A percentile compares a stretch with the other conserved stretches of the same genome.
These are phyloP conservation scores for Dolichomitus sp. DNA, from an alignment of 2,888 invertebrate genomes.

Conservation along the genomic window DNA sequence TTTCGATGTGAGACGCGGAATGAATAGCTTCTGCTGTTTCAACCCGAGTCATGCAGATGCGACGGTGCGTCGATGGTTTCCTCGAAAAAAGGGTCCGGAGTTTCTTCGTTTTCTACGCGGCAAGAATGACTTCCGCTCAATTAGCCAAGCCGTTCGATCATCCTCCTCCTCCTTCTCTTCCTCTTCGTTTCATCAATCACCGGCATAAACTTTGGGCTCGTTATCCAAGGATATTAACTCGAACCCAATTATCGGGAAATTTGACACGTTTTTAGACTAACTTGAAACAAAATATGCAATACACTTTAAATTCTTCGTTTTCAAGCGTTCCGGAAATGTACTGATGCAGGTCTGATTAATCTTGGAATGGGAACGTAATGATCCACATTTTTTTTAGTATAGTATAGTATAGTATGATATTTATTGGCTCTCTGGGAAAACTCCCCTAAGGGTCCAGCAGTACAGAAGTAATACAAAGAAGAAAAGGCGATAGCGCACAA, in stretches of 20 bases:
- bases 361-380: background rate
- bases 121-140: slow-evolving; percentile 70
- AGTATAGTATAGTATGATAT: too few species aligned
- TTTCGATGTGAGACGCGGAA: slow-evolving; percentile 16
- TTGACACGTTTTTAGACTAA: slow-evolving; percentile 22
- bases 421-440: too few species aligned
- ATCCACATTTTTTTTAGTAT: too few species aligned
- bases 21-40: slow-evolving; percentile 39
- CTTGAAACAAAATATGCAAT: slow-evolving; percentile 3
- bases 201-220: slow-evolving; percentile 59
- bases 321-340: background rate
- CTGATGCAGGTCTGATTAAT: background rate
- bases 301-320: background rate
- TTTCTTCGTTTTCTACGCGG: slow-evolving; percentile 41
- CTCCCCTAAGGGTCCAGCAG: too few species aligned
- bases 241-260: slow-evolving; percentile 58
- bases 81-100: slow-evolving; percentile 48
- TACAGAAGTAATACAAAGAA: too few species aligned
- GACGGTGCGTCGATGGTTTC: slow-evolving; percentile 50
- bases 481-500: too few species aligned
- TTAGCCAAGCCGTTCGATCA: slow-evolving; percentile 70
- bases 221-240: slow-evolving; percentile 52
- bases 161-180: slow-evolving; percentile 29
- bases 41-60: slow-evolving; percentile 68
- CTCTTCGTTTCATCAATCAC: slow-evolving; percentile 67